Base-by-base conservation (phyloP, 2,113 vertebrate species). In the Eolophus roseicapilla region DNA sequence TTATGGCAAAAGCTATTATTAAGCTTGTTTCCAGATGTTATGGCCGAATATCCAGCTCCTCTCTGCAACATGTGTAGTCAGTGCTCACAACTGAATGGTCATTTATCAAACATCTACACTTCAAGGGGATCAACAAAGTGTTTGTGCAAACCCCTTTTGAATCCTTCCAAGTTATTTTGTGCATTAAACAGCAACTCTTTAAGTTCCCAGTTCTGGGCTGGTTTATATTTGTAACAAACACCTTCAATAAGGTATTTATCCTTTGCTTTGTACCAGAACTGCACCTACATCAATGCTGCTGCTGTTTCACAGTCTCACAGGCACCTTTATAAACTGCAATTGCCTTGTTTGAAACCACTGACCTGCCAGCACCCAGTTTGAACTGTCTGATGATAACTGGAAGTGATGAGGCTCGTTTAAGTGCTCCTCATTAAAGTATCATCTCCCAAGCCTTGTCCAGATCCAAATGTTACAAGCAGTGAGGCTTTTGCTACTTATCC, bases 1-100 rank as follows among this genome's bases (percentile, higher is more conserved):
- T 1, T 0, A 60, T 3, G 33, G 59, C 70, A 88, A 69, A 90
- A 69, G 63, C 52, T 60, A 60, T 73, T 62, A 62, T 43, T 60
- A 64, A 92, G 49, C 90, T 93, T 44, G 53, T 90, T 96, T 76
- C 79, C 69, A 18, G 15, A 13, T 77, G 88, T 92, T 90, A 89
- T 44, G 44, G 82, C 65, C 79, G 13, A 17, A 69, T 52, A 60
- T 64, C 64, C 95, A 90, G 88, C 75, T 90, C 57, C 47, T 81
- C 13, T 17, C 70, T 39, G 65, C 90, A 50, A 88, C 74, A 55
- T 4, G 20, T 21, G 63, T 5, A 85, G 44, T n/a, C 82, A 63
- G 2, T 17, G n/a, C 11, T 92, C 75, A 35, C 68, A 65, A 25
- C 31, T 11, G 2, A 49, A n/a, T 3, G 53, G 64, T 64, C 44